A percentile compares a stretch with the other conserved stretches of the same genome.
Conservation (phyloP, 1,140 invertebrate species). For the Bilobella aurantiaca region DNA sequence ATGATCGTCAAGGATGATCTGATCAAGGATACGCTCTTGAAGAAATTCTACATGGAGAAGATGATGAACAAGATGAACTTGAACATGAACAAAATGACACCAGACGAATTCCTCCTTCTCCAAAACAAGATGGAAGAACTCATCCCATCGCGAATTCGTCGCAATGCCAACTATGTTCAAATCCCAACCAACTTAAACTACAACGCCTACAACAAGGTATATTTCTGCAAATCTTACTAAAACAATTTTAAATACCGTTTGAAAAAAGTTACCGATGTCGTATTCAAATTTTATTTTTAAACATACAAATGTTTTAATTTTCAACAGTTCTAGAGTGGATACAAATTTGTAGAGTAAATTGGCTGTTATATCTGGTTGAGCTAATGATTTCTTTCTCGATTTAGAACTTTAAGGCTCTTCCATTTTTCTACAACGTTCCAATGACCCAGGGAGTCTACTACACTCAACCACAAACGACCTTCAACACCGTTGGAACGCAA, state of each 20-base stretch:
- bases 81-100: background rate
- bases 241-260: no score
- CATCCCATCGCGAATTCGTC: background rate
- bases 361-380: background rate
- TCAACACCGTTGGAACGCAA: no score
- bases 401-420: background rate
- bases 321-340: no score
- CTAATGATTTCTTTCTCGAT: background rate
- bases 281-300: no score
- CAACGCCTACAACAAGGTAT: background rate
- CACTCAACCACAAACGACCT: background rate
- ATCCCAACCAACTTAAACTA: background rate
- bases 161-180: background rate
- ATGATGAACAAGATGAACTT: background rate
- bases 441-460: background rate
- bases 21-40: background rate
- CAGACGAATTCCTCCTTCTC: background rate
- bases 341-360: background rate
- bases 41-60: background rate
- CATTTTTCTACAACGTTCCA: background rate
- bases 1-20: background rate
- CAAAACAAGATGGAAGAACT: background rate
- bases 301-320: no score
- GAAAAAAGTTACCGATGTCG: no score
- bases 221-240: no score